Evolutionary conservation across 2,113 vertebrate genomes (phyloP), one percentile per base, ranked within the genome.

Genomic region (Elanoides forficatus): DNA sequence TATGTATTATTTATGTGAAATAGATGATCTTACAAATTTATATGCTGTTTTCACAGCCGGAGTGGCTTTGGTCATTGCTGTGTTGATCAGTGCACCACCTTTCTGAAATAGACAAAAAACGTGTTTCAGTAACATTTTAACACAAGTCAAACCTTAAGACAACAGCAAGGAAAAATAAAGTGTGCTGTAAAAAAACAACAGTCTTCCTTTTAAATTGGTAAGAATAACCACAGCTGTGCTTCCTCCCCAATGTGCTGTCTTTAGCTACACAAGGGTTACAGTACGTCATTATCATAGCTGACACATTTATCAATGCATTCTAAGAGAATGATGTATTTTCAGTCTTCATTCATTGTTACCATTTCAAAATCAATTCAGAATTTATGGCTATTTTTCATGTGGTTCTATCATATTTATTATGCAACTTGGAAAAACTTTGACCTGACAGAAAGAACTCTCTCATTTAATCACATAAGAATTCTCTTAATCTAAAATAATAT

Each of bases 61-160:
- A 60, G 98, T 98, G 90, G 99, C 99, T 99, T 99, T 99, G 90
- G 98, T 99, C 98, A 99, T 90, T n/a, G 99, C 99, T 47, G 99
- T 99, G 98, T 99, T 99, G 97, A 99, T 97, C 5, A 99, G 92
- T 2, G 99, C 98, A 42, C 99, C 97, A 36, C 99, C 99, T 98
- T 98, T 99, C 99, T 99, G 98, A 89, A 98, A 79, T 86, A 86
- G 40, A 98, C 21, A 91, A 88, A 76, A 96, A 45, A 48, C 0
- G 0, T 4, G 79, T 80, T 94, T 93, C 55, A 90, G 73, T 34
- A 92, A 56, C 6, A 15, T 21, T 78, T 78, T 38, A 85, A 76
- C 43, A 29, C 15, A 74, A 91, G 29, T 36, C 63, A 89, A 91
- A 89, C 45, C n/a, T 59, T 79, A 75, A 72, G 70, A 88, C 38